A percentile compares a stretch with the other conserved stretches of the same genome.
These are phyloP conservation scores for Sarcophaga peregrina DNA, from an alignment of 1,140 invertebrate species.

Conservation along the genomic window DNA sequence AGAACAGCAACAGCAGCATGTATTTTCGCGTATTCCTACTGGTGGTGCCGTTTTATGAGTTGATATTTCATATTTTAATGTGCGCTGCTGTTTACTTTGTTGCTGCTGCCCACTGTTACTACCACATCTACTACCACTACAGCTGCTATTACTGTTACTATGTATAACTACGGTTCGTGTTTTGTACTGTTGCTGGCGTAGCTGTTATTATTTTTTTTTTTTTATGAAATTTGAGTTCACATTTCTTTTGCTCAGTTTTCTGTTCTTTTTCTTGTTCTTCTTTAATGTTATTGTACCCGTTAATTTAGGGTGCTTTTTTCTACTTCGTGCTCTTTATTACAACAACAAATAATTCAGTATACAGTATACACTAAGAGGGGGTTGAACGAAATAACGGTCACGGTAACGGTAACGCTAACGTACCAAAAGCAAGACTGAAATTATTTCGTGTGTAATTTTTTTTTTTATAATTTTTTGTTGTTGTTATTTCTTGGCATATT, in stretches of 20 bases:
- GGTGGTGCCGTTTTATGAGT: constrained; percentile 37
- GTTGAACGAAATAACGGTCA: neutral
- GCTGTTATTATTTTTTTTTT: neutral
- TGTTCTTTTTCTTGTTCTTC: neutral
- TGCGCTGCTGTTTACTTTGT: neutral
- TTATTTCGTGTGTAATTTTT: neutral
- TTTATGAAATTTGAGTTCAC: constrained; percentile 1
- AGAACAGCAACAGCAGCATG: constrained; percentile 2
- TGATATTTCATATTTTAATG: constrained; percentile 31
- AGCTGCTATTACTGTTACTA: neutral
- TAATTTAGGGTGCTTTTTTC: constrained; percentile 12
- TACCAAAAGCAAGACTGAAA: too few species aligned
- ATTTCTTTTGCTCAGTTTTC: neutral
- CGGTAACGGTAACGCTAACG: too few species aligned
- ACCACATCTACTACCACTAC: neutral
- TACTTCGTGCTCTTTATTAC: neutral
- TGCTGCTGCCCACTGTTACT: neutral
- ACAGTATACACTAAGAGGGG: neutral
- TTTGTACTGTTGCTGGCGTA: neutral
- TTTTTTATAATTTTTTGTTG: constrained; percentile 9
- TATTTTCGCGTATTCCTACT: constrained; percentile 5
- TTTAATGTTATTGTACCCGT: neutral
- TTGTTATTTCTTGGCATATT: too few species aligned
- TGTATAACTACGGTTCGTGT: too few species aligned
- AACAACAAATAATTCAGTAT: too few species aligned